A percentile compares a stretch with the other conserved stretches of the same genome.
Conservation (phyloP, 2,797 vertebrate species). For the Muscicapa comitata region DNA sequence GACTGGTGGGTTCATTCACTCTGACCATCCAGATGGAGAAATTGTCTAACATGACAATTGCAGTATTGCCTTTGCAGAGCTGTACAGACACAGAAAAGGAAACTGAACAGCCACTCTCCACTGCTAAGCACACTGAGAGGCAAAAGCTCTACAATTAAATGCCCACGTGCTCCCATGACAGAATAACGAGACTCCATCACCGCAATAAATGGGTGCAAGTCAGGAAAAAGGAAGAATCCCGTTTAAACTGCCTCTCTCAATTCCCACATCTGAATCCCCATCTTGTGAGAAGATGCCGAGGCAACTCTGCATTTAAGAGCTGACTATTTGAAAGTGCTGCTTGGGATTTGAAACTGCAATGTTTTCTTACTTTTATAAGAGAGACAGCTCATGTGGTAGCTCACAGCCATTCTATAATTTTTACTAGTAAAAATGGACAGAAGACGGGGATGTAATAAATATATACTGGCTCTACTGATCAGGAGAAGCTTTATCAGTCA, state of each 20-base stretch:
- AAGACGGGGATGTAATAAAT: slow-evolving; percentile 43
- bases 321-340: background rate
- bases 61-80: background rate
- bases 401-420: background rate
- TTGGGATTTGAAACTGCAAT: background rate
- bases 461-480: slow-evolving; percentile 46
- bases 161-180: background rate
- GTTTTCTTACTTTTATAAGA: background rate
- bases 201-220: background rate
- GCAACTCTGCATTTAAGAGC: background rate
- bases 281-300: background rate
- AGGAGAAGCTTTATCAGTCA: slow-evolving; percentile 61
- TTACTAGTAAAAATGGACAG: background rate
- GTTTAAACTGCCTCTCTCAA: background rate
- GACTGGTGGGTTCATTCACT: background rate
- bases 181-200: background rate
- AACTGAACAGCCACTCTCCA: background rate
- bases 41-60: rapidly evolving
- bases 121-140: background rate
- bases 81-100: background rate
- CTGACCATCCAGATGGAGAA: background rate
- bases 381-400: background rate
- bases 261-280: background rate
- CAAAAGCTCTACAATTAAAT: background rate
- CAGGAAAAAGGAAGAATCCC: background rate